Evolutionary conservation across 2,797 vertebrate genomes (phyloP).

Genomic region (Phrynocephalus guinanensis): DNA sequence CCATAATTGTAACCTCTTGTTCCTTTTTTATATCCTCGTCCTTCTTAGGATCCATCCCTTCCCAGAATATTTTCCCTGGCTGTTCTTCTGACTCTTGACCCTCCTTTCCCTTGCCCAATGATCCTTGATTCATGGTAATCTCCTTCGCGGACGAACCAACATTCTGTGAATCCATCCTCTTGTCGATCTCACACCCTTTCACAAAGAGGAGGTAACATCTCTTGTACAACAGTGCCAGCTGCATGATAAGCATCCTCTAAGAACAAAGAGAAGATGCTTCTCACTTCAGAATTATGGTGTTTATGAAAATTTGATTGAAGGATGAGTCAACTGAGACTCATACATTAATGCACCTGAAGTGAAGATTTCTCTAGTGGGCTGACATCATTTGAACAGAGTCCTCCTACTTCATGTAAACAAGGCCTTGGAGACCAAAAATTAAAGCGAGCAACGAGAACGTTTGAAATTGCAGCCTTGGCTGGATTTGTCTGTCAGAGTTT

Average conservation of each 20-base stretch:
- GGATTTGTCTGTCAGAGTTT: neutral
- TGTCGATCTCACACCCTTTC: too few relatives aligned
- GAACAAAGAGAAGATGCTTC: neutral
- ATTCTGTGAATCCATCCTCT: too few relatives aligned
- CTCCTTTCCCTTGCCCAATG: too few relatives aligned
- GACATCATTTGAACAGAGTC: neutral
- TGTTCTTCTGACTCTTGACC: too few relatives aligned
- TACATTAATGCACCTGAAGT: neutral
- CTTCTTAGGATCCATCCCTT: too few relatives aligned
- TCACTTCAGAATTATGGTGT: neutral
- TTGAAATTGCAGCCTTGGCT: neutral
- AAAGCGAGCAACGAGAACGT: neutral
- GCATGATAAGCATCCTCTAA: neutral
- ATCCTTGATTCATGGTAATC: too few relatives aligned
- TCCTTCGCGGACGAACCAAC: too few relatives aligned
- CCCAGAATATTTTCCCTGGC: too few relatives aligned
- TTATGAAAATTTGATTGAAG: slow-evolving; percentile 6
- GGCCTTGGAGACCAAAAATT: neutral
- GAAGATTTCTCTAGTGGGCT: neutral
- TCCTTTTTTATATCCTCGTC: too few relatives aligned
- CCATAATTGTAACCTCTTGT: too few relatives aligned
- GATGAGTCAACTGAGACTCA: neutral
- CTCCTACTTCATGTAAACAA: neutral
- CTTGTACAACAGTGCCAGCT: neutral
- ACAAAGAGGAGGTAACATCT: neutral